Base-by-base conservation (phyloP, 2,888 invertebrate genomes). In the Lasiommata megera region DNA sequence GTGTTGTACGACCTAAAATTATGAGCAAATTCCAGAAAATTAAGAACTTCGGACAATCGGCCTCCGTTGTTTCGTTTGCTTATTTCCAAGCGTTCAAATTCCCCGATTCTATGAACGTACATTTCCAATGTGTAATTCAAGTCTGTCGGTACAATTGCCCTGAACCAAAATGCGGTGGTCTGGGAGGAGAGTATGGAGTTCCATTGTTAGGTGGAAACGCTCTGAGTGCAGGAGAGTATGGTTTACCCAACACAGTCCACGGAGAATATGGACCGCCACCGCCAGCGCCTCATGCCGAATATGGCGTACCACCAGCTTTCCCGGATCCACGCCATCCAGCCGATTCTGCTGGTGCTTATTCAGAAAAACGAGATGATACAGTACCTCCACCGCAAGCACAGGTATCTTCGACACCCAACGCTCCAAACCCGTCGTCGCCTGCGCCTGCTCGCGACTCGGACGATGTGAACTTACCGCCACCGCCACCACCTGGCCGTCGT, bases 31-130 rank as follows among this genome's bases (percentile, higher is more conserved):
- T 98, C 95, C 97, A 97, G 76, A 98, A 98, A 86, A 97, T 98
- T 67, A 97, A 97, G 91, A 97, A 98, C 92, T 98, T 98, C 74
- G 98, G 98, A 1, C 96, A 97, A 0, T 97, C 97, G 18, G 98
- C 98, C 3, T 97, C 97, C 0, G 98, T 98, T 3, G 97, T 98
- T 12, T 97, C 97, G 53, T 98, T 97, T 78, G 97, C 98, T 11
- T 97, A 98, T 88, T 98, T 98, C 95, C 97, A 98, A 88, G 98
- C 98, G 6, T 98, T 98, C 92, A 98, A 98, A 85, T 98, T 98
- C 94, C 98, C 98, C 1, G 98, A 98, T 81, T 97, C 97, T 9
- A 98, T 98, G 97, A 97, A 98, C 80, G 98, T 98, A 2, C 97
- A 97, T 92, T 98, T 98, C 95, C 98, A 98, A 82, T 98, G 98